phyloP scores from a whole-genome alignment of 2,113 vertebrate species.

The Zingel zingel region DNA sequence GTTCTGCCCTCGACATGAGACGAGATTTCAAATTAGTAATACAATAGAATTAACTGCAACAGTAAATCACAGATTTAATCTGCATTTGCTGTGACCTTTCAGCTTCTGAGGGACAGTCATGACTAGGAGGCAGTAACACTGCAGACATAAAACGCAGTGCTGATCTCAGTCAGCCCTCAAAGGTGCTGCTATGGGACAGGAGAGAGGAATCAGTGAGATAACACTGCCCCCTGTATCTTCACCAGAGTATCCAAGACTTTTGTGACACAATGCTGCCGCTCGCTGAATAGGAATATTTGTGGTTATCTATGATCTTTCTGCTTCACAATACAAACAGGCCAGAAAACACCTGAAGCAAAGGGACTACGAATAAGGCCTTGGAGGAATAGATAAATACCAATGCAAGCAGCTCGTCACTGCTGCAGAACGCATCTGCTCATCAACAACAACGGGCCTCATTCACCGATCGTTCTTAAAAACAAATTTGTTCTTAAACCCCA shows the following conservation, averaged over 20 bases:
- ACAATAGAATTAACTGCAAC: constrained; percentile 5
- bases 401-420: background rate
- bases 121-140: constrained; percentile 41
- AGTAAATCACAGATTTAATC: constrained; percentile 55
- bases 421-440: constrained; percentile 6
- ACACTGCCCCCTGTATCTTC: constrained; percentile 72
- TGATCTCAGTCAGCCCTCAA: constrained; percentile 37
- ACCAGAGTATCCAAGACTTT: constrained; percentile 14
- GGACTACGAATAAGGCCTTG: background rate
- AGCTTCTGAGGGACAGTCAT: constrained; percentile 46
- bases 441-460: background rate
- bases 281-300: background rate
- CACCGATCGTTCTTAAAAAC: too few relatives aligned
- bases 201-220: constrained; percentile 55
- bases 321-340: background rate
- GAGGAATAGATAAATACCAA: background rate
- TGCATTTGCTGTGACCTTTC: constrained; percentile 60
- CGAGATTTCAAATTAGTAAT: constrained; percentile 30
- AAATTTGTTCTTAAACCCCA: too few relatives aligned
- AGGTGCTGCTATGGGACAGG: constrained; percentile 42
- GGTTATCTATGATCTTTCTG: background rate
- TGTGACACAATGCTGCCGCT: background rate
- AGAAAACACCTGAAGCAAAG: constrained; percentile 1
- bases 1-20: background rate
- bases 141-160: constrained; percentile 47